Evolutionary conservation across 2,113 vertebrate genomes (phyloP), one percentile per base, ranked within the genome.

Genomic region (Platysternon megacephalum): DNA sequence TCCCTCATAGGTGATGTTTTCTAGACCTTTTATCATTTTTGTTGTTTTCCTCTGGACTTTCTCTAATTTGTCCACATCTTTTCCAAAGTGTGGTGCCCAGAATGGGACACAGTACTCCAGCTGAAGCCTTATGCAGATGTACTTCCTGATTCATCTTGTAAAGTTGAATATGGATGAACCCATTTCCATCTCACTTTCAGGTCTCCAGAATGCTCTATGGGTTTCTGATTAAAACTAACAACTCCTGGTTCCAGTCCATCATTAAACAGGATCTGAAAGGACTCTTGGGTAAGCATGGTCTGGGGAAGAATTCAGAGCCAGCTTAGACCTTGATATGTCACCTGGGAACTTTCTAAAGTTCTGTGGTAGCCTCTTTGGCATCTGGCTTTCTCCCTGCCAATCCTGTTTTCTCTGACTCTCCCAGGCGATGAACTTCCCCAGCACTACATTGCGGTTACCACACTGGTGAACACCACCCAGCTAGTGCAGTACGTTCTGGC

Each of bases 201-300:
- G 99, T 99, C 22, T 96, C 98, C 1, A 98, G 98, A 68, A 95
- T 99, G 98, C 98, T 99, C 2, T 99, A 99, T 5, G 98, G 99
- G 1, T 99, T 99, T 95, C 96, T 99, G 24, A 93, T 99, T 17
- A 97, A 95, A 95, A 98, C 99, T 72, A 99, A 99, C 97, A 99
- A 99, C 89, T 99, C 98, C 56, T 99, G 99, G 99, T 99, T 99
- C 93, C 99, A 99, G 92, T 98, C 99, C 5, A 82, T 99, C 10
- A 86, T 99, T 22, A 97, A 98, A 65, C 95, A 98, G 0, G 99
- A 99, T 21, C 24, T 98, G 0, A 93, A 93, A 22, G 92, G 92
- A 21, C 96, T 95, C 76, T 96, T 99, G 87, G 97, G 99, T 99
- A 96, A 98, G 99, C 88, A 11, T 16, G 78, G 35, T 44, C 2